These are phyloP conservation scores for Oegoconia quadripuncta DNA, from an alignment of 2,888 invertebrate species.

Conservation along the genomic window DNA sequence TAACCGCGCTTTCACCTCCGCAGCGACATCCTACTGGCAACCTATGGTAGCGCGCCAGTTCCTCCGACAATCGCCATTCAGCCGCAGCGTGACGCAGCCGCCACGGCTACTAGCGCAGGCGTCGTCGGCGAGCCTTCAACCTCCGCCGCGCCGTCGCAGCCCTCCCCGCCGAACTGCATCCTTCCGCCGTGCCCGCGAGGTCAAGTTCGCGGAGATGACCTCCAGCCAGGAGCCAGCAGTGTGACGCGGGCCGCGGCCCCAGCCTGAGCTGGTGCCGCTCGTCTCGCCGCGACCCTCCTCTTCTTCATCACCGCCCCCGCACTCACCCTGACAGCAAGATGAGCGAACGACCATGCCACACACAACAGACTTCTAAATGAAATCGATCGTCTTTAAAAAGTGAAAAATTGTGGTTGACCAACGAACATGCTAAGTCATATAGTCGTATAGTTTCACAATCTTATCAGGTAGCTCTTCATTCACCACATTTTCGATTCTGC, in stretches of 20 bases:
- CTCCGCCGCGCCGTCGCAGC: conserved; percentile 48
- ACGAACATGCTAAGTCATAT: too few species aligned
- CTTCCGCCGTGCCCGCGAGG: conserved; percentile 70
- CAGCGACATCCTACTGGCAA: conserved; percentile 80
- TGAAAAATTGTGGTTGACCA: not conserved
- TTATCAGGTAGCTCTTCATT: too few species aligned
- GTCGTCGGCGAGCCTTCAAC: conserved; percentile 71
- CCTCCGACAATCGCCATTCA: conserved; percentile 83
- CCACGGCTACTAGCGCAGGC: conserved; percentile 58
- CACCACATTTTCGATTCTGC: too few species aligned
- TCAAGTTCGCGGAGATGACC: conserved; percentile 71
- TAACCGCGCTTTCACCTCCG: conserved; percentile 8
- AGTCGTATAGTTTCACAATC: too few species aligned
- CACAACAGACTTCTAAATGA: conserved; percentile 61
- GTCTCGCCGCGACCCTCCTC: conserved; percentile 39
- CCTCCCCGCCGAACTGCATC: conserved; percentile 67
- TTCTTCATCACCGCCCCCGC: conserved; percentile 30
- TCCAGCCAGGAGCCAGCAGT: conserved; percentile 50
- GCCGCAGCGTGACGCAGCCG: conserved; percentile 42
- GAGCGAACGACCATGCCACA: conserved; percentile 49
- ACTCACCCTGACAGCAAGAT: conserved; percentile 50
- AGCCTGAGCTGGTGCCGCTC: conserved; percentile 77
- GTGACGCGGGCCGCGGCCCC: conserved; percentile 77
- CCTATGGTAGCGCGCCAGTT: conserved; percentile 87
- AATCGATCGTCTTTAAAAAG: conserved; percentile 7